phyloP scores from a whole-genome alignment of 2,113 vertebrate species.

The Steatornis caripensis region DNA sequence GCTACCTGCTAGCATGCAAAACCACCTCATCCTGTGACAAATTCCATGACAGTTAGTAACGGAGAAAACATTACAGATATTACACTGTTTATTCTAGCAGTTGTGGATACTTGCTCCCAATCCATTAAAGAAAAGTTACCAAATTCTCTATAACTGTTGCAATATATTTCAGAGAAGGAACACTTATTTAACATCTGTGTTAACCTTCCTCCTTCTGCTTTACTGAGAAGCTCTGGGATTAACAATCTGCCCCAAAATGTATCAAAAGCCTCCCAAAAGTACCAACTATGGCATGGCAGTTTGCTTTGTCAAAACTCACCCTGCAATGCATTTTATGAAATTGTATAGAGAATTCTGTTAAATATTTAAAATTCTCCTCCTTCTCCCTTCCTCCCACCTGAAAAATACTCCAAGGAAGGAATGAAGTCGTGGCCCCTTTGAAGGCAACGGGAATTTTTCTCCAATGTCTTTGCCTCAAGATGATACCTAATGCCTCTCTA shows the following conservation, averaged over 20 bases:
- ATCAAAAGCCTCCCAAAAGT: neutral
- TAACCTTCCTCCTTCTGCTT: neutral
- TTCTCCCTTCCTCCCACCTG: too few species aligned
- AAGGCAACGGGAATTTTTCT: neutral
- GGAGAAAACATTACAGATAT: neutral
- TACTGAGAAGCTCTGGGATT: neutral
- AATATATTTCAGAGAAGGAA: neutral
- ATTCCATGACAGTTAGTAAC: neutral
- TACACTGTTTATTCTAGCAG: neutral
- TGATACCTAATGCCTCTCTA: conserved; percentile 7
- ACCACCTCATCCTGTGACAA: neutral
- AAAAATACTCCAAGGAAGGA: neutral
- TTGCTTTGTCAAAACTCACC: neutral
- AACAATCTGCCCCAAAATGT: neutral
- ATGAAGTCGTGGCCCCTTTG: neutral
- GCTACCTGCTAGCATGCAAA: neutral
- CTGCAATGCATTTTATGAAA: neutral
- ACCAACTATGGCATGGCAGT: fast-evolving
- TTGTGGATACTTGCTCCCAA: neutral
- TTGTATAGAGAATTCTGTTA: neutral
- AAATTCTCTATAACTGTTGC: neutral
- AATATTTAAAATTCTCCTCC: neutral
- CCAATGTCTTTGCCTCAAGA: neutral
- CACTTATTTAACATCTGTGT: neutral
- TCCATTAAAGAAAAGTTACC: neutral